Percentiles rank a stretch among this genome's conserved stretches.
Evolutionary conservation across 2,888 invertebrate genomes (phyloP).

Genomic region (Phytoseiulus persimilis): DNA sequence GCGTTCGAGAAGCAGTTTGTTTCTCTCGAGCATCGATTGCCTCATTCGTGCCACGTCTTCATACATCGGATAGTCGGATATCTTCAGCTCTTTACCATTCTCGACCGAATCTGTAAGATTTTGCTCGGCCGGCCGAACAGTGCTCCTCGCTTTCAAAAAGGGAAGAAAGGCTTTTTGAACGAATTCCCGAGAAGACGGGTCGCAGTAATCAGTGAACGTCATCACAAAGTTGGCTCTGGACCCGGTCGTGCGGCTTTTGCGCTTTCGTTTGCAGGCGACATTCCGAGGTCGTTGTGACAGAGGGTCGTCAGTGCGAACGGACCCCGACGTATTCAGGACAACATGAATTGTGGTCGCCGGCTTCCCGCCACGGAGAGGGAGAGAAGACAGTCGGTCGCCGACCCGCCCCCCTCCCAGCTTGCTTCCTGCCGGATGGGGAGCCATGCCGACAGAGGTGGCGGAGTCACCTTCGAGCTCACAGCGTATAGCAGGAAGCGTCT

Average conservation of each 20-base stretch:
- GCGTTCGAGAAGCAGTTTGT: not conserved
- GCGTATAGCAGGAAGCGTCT: not conserved
- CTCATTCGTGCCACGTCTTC: not conserved
- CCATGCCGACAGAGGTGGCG: not conserved
- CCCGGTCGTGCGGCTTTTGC: not conserved
- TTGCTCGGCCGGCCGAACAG: not conserved
- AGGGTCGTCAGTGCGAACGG: not conserved
- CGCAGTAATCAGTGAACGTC: not conserved
- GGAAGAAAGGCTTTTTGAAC: not conserved
- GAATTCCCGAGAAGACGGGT: not conserved
- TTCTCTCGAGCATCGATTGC: no score
- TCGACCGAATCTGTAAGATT: not conserved
- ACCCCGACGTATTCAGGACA: not conserved
- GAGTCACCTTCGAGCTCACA: not conserved
- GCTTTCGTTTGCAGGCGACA: not conserved
- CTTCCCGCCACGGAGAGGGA: not conserved
- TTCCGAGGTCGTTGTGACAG: not conserved
- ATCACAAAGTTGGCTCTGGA: not conserved
- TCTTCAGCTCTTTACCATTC: not conserved
- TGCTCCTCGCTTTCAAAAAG: not conserved
- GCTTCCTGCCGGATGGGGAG: not conserved
- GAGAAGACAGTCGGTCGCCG: not conserved
- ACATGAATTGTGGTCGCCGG: not conserved
- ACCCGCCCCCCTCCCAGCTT: not conserved
- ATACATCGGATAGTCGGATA: not conserved